phyloP scores from a whole-genome alignment of 2,113 vertebrate species.

The Hemicordylus capensis region DNA sequence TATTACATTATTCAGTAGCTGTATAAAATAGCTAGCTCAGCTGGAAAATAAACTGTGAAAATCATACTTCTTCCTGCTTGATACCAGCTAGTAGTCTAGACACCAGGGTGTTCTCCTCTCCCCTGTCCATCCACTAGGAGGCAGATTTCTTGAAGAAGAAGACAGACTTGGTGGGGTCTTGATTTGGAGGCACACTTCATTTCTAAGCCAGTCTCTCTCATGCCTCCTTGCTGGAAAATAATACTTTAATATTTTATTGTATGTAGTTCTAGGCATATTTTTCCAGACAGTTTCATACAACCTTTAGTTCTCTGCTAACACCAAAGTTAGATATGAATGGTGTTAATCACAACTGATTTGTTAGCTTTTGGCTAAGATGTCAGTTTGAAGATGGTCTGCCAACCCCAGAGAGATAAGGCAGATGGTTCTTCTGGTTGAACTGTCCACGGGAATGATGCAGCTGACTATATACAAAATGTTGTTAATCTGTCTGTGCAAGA shows the following conservation, averaged over 20 bases:
- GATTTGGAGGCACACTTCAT: no score
- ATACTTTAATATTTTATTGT: no score
- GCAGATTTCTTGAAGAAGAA: no score
- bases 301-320: background rate
- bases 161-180: no score
- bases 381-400: background rate
- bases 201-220: no score
- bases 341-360: background rate
- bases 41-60: background rate
- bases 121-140: no score
- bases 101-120: no score
- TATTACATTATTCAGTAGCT: no score
- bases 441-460: background rate
- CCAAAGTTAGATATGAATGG: background rate
- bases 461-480: background rate
- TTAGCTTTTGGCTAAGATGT: background rate
- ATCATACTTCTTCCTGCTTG: background rate
- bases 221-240: no score
- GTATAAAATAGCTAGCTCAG: background rate
- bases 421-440: background rate
- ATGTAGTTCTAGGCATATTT: no score
- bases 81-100: no score
- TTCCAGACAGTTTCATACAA: background rate
- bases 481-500: background rate
- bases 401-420: background rate